Evolutionary conservation across 1,140 invertebrate species (phyloP).

Genomic region (Bombus ignitus): DNA sequence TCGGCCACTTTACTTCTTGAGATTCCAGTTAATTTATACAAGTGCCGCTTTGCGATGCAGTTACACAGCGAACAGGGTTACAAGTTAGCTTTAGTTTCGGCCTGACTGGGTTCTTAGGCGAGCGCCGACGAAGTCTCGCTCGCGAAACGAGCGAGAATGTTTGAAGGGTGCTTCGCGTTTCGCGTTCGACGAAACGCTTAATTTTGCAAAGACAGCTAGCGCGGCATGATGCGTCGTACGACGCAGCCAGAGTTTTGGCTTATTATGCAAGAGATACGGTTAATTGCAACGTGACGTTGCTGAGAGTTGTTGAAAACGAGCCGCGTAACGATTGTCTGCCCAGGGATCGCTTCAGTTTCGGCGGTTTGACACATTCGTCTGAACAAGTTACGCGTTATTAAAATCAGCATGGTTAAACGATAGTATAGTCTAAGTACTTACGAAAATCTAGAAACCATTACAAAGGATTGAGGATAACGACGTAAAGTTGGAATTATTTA

Average conservation of each 20-base stretch:
- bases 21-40: conserved; percentile 81
- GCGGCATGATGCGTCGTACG: neutral
- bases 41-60: conserved; percentile 76
- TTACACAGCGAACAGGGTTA: conserved; percentile 74
- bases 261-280: conserved; percentile 45
- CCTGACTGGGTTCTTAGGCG: conserved; percentile 55
- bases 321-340: conserved; percentile 11
- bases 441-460: too few species aligned
- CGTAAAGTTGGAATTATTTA: too few species aligned
- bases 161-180: neutral
- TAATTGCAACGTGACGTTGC: conserved; percentile 18
- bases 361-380: neutral
- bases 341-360: neutral
- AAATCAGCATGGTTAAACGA: neutral
- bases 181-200: conserved; percentile 33
- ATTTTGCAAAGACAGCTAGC: conserved; percentile 18
- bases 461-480: too few species aligned
- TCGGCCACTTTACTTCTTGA: conserved; percentile 78
- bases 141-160: neutral
- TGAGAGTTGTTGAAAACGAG: neutral
- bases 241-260: conserved; percentile 22
- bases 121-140: conserved; percentile 25
- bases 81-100: conserved; percentile 75
- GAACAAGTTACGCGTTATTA: neutral
- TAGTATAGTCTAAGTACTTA: too few species aligned